These are phyloP conservation scores for Folsomia manolachei DNA, from an alignment of 2,888 invertebrate species.

Conservation along the genomic window DNA sequence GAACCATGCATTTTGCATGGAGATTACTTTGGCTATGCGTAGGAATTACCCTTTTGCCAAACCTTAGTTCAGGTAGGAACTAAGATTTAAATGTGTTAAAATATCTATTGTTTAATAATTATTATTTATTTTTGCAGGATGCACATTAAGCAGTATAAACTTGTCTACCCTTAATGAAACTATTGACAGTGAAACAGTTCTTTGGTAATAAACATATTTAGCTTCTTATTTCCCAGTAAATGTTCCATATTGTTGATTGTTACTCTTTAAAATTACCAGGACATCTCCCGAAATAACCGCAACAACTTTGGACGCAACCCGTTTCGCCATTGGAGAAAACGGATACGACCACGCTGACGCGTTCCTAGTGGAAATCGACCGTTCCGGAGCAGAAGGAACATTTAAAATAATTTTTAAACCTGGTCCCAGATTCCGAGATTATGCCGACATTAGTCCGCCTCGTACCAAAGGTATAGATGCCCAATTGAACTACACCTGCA, in stretches of 20 bases:
- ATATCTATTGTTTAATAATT: too few species aligned
- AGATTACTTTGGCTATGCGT: too few species aligned
- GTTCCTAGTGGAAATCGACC: neutral
- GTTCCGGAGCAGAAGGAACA: neutral
- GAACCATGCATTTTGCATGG: too few species aligned
- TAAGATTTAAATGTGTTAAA: too few species aligned
- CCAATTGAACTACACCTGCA: neutral
- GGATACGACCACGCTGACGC: neutral
- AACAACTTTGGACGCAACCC: neutral
- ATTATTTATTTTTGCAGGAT: neutral
- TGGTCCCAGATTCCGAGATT: neutral
- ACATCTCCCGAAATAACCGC: neutral
- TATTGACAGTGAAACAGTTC: neutral
- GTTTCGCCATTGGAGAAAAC: neutral
- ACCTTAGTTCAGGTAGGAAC: too few species aligned
- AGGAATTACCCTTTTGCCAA: too few species aligned
- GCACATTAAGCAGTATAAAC: neutral
- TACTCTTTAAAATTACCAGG: neutral
- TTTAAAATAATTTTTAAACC: neutral
- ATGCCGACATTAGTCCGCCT: neutral
- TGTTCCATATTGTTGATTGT: neutral
- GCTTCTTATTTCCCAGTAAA: neutral
- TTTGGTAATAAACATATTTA: neutral
- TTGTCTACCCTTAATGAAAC: neutral
- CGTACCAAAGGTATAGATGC: neutral